Evolutionary conservation across 2,113 vertebrate genomes (phyloP), one percentile per base, ranked within the genome.

Genomic region (Gasterosteus nipponicus): DNA sequence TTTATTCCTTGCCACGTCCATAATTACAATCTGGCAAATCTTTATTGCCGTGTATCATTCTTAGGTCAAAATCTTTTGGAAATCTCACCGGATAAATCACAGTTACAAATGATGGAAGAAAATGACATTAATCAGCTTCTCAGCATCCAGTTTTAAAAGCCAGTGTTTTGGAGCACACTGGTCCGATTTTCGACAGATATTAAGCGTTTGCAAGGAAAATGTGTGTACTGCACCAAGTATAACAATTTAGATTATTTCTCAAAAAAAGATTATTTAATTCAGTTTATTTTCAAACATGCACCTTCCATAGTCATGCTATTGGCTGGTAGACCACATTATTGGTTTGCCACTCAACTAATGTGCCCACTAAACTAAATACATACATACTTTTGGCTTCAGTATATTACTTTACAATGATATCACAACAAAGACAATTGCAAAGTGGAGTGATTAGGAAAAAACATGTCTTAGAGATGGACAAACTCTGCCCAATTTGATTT

Each of bases 401-500:
- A 38, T 60, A 57, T 62, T 8, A 63, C 54, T 62, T 56, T n/a
- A 22, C 22, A 58, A 2, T 67, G 15, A 56, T 54, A 14, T 73
- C 9, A 65, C 33, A 38, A 12, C 47, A 42, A 22, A 49, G 66
- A 22, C 47, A 67, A 51, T 31, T 65, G 31, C 65, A 42, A 26
- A 47, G 31, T 19, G 39, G 46, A 69, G 33, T 49, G 19, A 73
- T 76, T 38, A 62, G 7, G 7, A 76, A 54, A 73, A 65, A 35
- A 3, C 15, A 10, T 38, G 46, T 58, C 53, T 39, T 10, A 79
- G 75, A 75, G 29, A 67, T 75, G 66, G 68, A 79, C 61, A 65
- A 75, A 86, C 61, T 81, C 42, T 78, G 15, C 14, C 63, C 51
- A 58, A 75, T 70, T 81, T 73, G 66, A 81, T 83, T 80, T 81